Conservation (phyloP, 2,113 vertebrate species). For the human region GRCh38 chr7:44880501-44881000, state of each 20-base stretch:
- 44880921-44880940: constrained; percentile 75
- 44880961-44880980: constrained; percentile 75
- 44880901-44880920: constrained; percentile 70
- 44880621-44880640: constrained; percentile 77
- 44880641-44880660: constrained; percentile 75
- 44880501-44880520: constrained; percentile 58
- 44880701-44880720: constrained; percentile 74
- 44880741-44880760: constrained; percentile 58
- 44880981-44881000: neutral
- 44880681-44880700: constrained; percentile 74
- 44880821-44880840: constrained; percentile 56
- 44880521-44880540: constrained; percentile 61
- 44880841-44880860: constrained; percentile 56
- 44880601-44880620: constrained; percentile 79
- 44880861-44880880: constrained; percentile 72
- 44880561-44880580: constrained; percentile 74
- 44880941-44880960: constrained; percentile 70
- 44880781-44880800: constrained; percentile 66
- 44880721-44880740: constrained; percentile 71
- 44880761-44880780: constrained; percentile 33
- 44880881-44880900: constrained; percentile 79
- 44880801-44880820: constrained; percentile 77
- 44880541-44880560: constrained; percentile 61
- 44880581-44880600: constrained; percentile 80
- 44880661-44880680: constrained; percentile 77